phyloP scores from a whole-genome alignment of 2,797 vertebrate genomes.

The Lutjanus argentimaculatus region DNA sequence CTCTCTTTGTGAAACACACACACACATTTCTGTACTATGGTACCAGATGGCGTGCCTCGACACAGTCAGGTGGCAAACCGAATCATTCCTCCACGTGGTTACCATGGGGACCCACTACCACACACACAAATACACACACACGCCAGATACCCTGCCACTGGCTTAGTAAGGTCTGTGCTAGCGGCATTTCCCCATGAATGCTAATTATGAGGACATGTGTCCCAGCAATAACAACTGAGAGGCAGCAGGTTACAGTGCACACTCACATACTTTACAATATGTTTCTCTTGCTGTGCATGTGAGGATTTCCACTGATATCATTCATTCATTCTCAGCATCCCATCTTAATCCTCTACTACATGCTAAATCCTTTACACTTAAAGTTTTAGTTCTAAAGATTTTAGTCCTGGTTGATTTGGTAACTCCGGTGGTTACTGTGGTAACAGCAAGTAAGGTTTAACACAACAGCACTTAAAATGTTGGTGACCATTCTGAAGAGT shows the following conservation, averaged over 20 bases:
- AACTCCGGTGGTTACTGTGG: neutral
- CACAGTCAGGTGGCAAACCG: constrained; percentile 57
- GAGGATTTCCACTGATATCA: neutral
- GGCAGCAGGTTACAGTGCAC: neutral
- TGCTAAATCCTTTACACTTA: neutral
- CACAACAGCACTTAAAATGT: neutral
- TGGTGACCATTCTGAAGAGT: neutral
- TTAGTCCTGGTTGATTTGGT: neutral
- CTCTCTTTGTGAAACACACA: constrained; percentile 15
- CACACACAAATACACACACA: constrained; percentile 7
- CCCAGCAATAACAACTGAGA: constrained; percentile 4
- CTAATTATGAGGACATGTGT: constrained; percentile 14
- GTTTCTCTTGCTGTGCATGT: neutral
- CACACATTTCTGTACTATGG: constrained; percentile 15
- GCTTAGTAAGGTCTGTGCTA: constrained; percentile 10
- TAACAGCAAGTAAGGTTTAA: neutral
- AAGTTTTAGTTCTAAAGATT: neutral
- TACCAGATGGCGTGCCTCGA: constrained; percentile 61
- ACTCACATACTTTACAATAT: neutral
- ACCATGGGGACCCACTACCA: constrained; percentile 47
- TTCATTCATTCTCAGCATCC: neutral
- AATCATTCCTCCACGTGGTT: constrained; percentile 47
- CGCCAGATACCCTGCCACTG: constrained; percentile 20
- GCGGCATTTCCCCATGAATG: constrained; percentile 9
- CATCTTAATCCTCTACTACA: neutral